Percentiles rank a stretch among this genome's conserved stretches.
phyloP scores from a whole-genome alignment of 2,888 invertebrate genomes.

The Agrotis puta region DNA sequence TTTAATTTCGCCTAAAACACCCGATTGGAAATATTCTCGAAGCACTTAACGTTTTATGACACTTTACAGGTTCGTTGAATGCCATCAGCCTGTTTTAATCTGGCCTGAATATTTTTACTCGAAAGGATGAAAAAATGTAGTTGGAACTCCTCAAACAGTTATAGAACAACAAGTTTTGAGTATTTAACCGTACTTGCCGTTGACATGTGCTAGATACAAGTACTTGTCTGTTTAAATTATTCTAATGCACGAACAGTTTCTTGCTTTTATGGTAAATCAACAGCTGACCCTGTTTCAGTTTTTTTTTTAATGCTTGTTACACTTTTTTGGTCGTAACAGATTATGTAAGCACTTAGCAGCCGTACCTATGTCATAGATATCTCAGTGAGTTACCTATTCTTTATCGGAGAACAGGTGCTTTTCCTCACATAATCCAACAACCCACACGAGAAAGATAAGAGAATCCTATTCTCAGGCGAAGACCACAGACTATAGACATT shows the following conservation, averaged over 20 bases:
- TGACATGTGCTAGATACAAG: slow-evolving; percentile 56
- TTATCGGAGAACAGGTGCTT: slow-evolving; percentile 52
- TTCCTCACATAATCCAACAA: slow-evolving; percentile 39
- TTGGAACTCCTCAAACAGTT: slow-evolving; percentile 41
- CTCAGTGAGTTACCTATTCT: slow-evolving; percentile 48
- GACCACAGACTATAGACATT: slow-evolving; percentile 24
- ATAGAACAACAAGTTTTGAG: slow-evolving; percentile 45
- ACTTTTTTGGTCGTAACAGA: slow-evolving; percentile 36
- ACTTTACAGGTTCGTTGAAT: slow-evolving; percentile 60
- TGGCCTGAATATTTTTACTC: slow-evolving; percentile 63
- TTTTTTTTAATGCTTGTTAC: slow-evolving; percentile 32
- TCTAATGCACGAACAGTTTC: slow-evolving; percentile 46
- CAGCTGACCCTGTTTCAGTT: slow-evolving; percentile 21
- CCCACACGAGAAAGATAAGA: slow-evolving; percentile 47
- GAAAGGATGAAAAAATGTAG: slow-evolving; percentile 59
- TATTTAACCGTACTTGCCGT: slow-evolving; percentile 52
- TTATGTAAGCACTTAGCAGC: slow-evolving; percentile 37
- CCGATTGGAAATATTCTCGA: slow-evolving; percentile 53
- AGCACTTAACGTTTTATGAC: slow-evolving; percentile 65
- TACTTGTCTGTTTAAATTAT: slow-evolving; percentile 52
- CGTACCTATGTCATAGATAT: slow-evolving; percentile 43
- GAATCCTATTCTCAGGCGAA: slow-evolving; percentile 13
- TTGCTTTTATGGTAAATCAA: slow-evolving; percentile 44
- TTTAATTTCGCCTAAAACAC: slow-evolving; percentile 53
- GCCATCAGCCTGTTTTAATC: slow-evolving; percentile 60